These are phyloP conservation scores for Bovichtus diacanthus DNA, from an alignment of 2,797 vertebrate genomes.

Conservation along the genomic window DNA sequence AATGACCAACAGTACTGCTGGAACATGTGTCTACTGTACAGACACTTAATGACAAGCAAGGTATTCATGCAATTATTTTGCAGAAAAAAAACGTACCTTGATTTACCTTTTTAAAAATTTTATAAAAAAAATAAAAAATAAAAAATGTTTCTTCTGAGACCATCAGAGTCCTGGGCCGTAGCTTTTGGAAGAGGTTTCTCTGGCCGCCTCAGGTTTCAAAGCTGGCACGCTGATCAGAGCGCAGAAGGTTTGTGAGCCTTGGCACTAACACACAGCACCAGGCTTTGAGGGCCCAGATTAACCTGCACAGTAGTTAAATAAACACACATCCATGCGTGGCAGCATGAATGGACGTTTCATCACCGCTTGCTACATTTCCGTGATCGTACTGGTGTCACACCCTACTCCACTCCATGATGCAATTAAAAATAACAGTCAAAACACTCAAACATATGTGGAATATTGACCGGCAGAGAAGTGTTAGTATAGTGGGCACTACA, in stretches of 20 bases:
- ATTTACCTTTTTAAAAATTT: too few species aligned
- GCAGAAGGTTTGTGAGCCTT: constrained; percentile 74
- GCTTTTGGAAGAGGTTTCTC: constrained; percentile 53
- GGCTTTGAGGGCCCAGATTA: constrained; percentile 78
- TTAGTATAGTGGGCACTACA: constrained; percentile 8
- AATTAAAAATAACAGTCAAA: constrained; percentile 66
- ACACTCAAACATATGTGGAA: constrained; percentile 52
- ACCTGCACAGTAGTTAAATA: constrained; percentile 81
- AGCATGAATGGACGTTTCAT: constrained; percentile 79
- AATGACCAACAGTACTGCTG: constrained; percentile 15
- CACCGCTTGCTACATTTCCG: constrained; percentile 67
- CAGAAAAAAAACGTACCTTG: constrained; percentile 7
- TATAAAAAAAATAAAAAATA: too few species aligned
- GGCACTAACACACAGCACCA: constrained; percentile 67
- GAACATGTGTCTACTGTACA: constrained; percentile 35
- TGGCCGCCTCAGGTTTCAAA: constrained; percentile 71
- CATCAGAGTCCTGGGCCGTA: constrained; percentile 28
- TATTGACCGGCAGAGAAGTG: constrained; percentile 33
- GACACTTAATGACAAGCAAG: constrained; percentile 43
- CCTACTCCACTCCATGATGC: constrained; percentile 68
- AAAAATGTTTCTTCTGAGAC: constrained; percentile 29
- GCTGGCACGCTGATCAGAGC: constrained; percentile 76
- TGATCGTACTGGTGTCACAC: constrained; percentile 60
- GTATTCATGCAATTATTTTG: constrained; percentile 58
- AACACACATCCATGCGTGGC: constrained; percentile 70